phyloP scores from a whole-genome alignment of 2,797 vertebrate species.

The Microchirus variegatus region DNA sequence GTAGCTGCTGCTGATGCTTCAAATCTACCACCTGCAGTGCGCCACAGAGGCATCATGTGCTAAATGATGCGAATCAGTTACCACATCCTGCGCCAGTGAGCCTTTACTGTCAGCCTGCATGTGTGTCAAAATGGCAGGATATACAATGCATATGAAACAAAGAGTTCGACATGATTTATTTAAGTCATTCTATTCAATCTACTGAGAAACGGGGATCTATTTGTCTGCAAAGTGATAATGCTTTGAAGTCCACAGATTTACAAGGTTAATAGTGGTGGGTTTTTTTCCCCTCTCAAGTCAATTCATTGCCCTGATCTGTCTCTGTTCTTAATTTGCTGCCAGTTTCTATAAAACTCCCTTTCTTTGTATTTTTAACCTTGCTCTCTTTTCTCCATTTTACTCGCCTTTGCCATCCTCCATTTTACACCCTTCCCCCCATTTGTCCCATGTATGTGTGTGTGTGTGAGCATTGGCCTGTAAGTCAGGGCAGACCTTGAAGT shows the following conservation, averaged over 20 bases:
- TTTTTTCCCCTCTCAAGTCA: conserved; percentile 4
- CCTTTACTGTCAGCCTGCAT: not conserved
- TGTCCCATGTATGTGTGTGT: conserved; percentile 20
- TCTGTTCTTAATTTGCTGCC: conserved; percentile 1
- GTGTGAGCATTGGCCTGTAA: conserved; percentile 29
- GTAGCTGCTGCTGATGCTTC: conserved; percentile 45
- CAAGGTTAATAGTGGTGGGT: too few species aligned
- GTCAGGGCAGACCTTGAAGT: conserved; percentile 67
- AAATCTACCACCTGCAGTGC: conserved; percentile 56
- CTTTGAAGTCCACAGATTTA: too few species aligned
- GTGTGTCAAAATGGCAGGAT: not conserved
- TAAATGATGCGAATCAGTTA: conserved; percentile 46
- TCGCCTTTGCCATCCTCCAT: conserved; percentile 15
- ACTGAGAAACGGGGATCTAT: too few species aligned
- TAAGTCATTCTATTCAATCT: not conserved
- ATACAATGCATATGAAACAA: not conserved
- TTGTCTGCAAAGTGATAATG: too few species aligned
- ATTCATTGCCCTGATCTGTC: conserved; percentile 13
- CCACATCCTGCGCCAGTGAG: conserved; percentile 20
- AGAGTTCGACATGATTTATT: not conserved
- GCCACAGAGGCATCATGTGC: conserved; percentile 34
- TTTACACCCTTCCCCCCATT: conserved; percentile 9
- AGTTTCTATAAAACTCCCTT: not conserved
- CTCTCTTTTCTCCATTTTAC: conserved; percentile 11
- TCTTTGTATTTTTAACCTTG: conserved; percentile 1